Conservation (phyloP, 1,140 invertebrate species). For the Drosophila funebris region DNA sequence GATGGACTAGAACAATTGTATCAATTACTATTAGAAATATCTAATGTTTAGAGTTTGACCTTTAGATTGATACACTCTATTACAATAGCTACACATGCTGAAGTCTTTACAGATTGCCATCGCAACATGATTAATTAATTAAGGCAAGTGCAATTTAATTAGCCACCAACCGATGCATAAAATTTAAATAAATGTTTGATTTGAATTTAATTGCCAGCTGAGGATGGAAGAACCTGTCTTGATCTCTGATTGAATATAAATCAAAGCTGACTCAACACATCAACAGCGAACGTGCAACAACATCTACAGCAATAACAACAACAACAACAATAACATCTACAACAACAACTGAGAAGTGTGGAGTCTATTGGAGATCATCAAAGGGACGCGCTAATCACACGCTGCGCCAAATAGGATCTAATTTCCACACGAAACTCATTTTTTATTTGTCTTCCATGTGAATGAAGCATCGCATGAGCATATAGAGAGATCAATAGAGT, state of each 20-base stretch:
- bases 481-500: constrained; percentile 71
- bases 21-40: no score
- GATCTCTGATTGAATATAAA: constrained; percentile 70
- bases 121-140: constrained; percentile 17
- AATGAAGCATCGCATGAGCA: constrained; percentile 21
- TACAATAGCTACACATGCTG: background rate
- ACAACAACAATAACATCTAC: background rate
- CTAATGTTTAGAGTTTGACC: background rate
- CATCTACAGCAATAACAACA: background rate
- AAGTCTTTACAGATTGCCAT: background rate
- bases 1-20: no score
- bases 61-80: background rate
- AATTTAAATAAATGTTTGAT: constrained; percentile 83
- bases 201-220: constrained; percentile 74
- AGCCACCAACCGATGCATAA: constrained; percentile 76
- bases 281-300: constrained; percentile 11
- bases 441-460: no score
- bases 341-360: background rate
- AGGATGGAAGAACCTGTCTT: constrained; percentile 22
- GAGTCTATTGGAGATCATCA: constrained; percentile 49
- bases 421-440: constrained; percentile 74
- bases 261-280: constrained; percentile 58
- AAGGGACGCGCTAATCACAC: constrained; percentile 78
- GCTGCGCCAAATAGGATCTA: constrained; percentile 81
- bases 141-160: constrained; percentile 57